Percentiles rank a stretch among this genome's conserved stretches.
Conservation (phyloP, 2,113 vertebrate species). For the Sylvietta virens region DNA sequence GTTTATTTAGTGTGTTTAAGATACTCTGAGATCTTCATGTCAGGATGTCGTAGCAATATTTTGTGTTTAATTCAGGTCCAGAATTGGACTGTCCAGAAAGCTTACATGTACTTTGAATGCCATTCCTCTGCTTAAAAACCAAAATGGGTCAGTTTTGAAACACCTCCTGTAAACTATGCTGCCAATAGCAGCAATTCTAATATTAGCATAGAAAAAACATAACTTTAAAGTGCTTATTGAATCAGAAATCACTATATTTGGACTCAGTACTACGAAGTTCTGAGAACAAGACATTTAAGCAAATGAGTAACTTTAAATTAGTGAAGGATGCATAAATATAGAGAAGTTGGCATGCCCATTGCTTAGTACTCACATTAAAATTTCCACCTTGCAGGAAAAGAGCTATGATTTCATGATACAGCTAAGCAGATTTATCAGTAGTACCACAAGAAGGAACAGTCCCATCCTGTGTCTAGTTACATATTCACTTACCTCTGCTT, state of each 20-base stretch:
- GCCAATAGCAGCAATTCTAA: background rate
- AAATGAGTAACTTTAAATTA: background rate
- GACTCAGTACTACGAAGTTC: background rate
- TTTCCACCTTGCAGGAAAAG: background rate
- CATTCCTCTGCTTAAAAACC: background rate
- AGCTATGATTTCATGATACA: background rate
- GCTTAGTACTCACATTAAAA: background rate
- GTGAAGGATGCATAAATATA: background rate
- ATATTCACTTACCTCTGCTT: background rate
- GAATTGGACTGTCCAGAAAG: background rate
- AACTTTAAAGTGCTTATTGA: background rate
- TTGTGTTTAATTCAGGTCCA: background rate
- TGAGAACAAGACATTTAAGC: background rate
- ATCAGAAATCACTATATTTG: background rate
- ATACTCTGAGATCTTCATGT: background rate
- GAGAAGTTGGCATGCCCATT: background rate
- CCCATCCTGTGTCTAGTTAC: background rate
- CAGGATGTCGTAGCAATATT: background rate
- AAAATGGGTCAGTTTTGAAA: background rate
- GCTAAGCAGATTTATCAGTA: background rate
- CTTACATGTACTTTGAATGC: background rate
- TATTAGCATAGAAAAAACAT: background rate
- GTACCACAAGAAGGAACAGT: background rate
- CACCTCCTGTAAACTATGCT: background rate
- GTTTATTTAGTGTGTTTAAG: background rate